Percentiles rank a stretch among this genome's conserved stretches.
phyloP scores from a whole-genome alignment of 2,113 vertebrate species.

The Polypterus senegalus region DNA sequence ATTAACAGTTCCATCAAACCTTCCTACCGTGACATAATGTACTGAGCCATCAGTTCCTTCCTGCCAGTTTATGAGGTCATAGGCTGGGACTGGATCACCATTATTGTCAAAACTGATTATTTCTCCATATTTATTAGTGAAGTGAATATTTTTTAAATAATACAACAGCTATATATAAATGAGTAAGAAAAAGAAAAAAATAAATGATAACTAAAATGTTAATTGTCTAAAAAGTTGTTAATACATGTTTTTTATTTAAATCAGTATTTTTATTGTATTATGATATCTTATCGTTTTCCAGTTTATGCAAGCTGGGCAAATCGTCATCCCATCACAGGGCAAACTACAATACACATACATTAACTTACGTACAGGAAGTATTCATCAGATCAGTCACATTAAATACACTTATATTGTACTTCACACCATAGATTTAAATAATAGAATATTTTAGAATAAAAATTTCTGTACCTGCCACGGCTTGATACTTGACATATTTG shows the following conservation, averaged over 20 bases:
- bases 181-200: neutral
- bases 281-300: neutral
- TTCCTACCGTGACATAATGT: constrained; percentile 44
- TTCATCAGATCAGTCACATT: neutral
- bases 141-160: constrained; percentile 45
- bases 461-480: constrained; percentile 46
- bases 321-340: too few species aligned
- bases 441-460: neutral
- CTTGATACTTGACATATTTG: constrained; percentile 32
- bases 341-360: neutral
- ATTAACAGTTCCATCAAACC: constrained; percentile 40
- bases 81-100: constrained; percentile 49
- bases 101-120: constrained; percentile 53
- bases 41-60: constrained; percentile 30
- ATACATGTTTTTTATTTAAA: neutral
- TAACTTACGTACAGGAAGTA: neutral
- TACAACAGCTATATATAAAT: constrained; percentile 39
- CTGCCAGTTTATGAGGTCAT: constrained; percentile 59
- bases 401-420: neutral
- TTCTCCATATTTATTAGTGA: constrained; percentile 39
- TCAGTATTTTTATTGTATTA: neutral
- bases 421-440: neutral
- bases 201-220: neutral
- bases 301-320: neutral
- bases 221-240: neutral